Evolutionary conservation across 92 coral and sea anemone genomes (phyloP).

Genomic region (Zoanthus solanderi): DNA sequence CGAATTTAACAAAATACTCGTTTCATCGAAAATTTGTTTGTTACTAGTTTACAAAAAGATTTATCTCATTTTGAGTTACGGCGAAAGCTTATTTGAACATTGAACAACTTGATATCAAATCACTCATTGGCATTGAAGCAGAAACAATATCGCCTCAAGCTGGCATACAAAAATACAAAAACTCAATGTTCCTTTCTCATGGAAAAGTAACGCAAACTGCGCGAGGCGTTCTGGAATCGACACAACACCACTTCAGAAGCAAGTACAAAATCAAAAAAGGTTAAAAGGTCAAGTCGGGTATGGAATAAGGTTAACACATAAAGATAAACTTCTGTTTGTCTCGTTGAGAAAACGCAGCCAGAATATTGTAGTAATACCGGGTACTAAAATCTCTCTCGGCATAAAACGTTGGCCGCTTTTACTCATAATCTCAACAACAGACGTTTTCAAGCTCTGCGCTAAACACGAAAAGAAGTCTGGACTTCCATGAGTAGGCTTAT

Average conservation of each 20-base stretch:
- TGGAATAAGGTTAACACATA: conserved; percentile 13
- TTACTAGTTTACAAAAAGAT: background rate
- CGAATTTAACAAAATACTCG: too few species aligned
- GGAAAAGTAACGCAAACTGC: conserved; percentile 25
- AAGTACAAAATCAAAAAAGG: conserved; percentile 26
- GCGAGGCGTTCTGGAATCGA: conserved; percentile 3
- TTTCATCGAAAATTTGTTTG: background rate
- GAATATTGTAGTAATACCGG: conserved; percentile 17
- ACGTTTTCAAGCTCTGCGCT: background rate
- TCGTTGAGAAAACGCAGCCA: conserved; percentile 1
- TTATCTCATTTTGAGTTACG: background rate
- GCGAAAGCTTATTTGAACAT: background rate
- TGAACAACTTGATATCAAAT: conserved; percentile 1
- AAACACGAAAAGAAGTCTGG: conserved; percentile 22
- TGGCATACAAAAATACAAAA: background rate
- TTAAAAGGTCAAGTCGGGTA: conserved; percentile 43
- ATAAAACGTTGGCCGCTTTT: background rate
- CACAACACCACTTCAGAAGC: conserved; percentile 27
- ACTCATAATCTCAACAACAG: conserved; percentile 7
- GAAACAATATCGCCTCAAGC: conserved; percentile 31
- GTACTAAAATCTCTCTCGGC: conserved; percentile 37
- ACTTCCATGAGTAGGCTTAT: conserved; percentile 17
- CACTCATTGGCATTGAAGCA: background rate
- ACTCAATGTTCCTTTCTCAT: background rate
- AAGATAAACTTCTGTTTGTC: conserved; percentile 51